Base-by-base conservation (phyloP, 1,140 invertebrate genomes). In the Neodiprion fabricii region DNA sequence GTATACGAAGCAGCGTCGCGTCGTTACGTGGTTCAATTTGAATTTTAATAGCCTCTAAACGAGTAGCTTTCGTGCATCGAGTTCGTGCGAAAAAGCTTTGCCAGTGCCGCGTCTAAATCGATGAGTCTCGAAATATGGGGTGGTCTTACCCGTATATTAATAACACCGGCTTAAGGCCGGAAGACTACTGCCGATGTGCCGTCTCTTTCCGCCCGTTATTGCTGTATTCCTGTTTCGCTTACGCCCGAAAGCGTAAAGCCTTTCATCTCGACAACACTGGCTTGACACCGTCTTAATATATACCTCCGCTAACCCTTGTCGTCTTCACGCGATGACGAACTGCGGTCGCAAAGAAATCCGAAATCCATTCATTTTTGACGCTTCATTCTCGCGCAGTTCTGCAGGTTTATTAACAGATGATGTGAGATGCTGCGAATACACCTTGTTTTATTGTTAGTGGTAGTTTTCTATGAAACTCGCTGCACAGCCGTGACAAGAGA, bases 21-120 rank as follows among this genome's bases (percentile, higher is more conserved):
- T 14, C 53, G 53, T 61, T 61, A 12, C 53, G n/a, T 61, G 53
- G 53, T 61, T 17, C n/a, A 61, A 61, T 61, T 61, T 61, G 53
- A 61, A 61, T 61, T 61, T 61, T 61, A 61, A 61, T 61, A 61
- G 53, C 53, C 53, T 61, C n/a, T 61, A 17, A 61, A 61, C 53
- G 53, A 61, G 53, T 61, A 61, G 11, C 53, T 61, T 17, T 61
- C 53, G 9, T 61, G 53, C 53, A 61, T 9, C 53, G 9, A 9
- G 5, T 9, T 9, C n/a, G 11, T 0, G 53, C 53, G 53, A 61
- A 17, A 61, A 40, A 61, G 53, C 11, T 17, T 61, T 17, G n/a
- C 53, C 53, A 5, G 53, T 61, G 28, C 28, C 11, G 53, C 53
- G 53, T 14, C n/a, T 61, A 61, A 17, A 61, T 61, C 53, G 53